Percentiles rank a stretch among this genome's conserved stretches.
These are phyloP conservation scores for Festucalex cinctus DNA, from an alignment of 2,113 vertebrate species.

Conservation along the genomic window DNA sequence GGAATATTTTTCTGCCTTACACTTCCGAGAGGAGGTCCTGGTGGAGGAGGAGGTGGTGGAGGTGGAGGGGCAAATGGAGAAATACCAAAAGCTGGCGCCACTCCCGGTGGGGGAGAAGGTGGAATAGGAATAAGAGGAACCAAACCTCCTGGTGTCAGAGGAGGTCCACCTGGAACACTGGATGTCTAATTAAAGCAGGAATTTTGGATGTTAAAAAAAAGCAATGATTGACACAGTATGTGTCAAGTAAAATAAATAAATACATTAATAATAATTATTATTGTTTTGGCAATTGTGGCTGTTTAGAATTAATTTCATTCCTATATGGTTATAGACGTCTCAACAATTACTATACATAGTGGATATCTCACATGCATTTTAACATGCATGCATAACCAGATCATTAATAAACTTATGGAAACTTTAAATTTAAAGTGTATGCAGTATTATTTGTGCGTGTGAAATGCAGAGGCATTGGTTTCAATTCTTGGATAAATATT, in stretches of 20 bases:
- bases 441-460: neutral
- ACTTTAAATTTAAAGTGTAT: too few relatives aligned
- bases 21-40: constrained; percentile 75
- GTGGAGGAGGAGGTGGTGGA: constrained; percentile 60
- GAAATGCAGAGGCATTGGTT: neutral
- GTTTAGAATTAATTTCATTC: too few relatives aligned
- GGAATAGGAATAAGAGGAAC: constrained; percentile 51
- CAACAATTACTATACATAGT: too few relatives aligned
- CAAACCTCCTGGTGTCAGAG: constrained; percentile 71
- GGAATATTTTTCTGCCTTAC: constrained; percentile 87
- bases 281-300: too few relatives aligned
- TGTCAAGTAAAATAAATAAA: too few relatives aligned
- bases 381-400: too few relatives aligned
- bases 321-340: too few relatives aligned
- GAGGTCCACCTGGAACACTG: constrained; percentile 79
- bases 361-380: too few relatives aligned
- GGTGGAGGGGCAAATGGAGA: constrained; percentile 43
- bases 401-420: too few relatives aligned
- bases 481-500: neutral
- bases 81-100: constrained; percentile 69
- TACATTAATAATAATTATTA: too few relatives aligned
- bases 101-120: constrained; percentile 53
- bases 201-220: too few relatives aligned
- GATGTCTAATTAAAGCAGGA: constrained; percentile 39
- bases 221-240: too few relatives aligned